These are phyloP conservation scores for Darevskia nairensis DNA, from an alignment of 2,797 vertebrate species.

Conservation along the genomic window DNA sequence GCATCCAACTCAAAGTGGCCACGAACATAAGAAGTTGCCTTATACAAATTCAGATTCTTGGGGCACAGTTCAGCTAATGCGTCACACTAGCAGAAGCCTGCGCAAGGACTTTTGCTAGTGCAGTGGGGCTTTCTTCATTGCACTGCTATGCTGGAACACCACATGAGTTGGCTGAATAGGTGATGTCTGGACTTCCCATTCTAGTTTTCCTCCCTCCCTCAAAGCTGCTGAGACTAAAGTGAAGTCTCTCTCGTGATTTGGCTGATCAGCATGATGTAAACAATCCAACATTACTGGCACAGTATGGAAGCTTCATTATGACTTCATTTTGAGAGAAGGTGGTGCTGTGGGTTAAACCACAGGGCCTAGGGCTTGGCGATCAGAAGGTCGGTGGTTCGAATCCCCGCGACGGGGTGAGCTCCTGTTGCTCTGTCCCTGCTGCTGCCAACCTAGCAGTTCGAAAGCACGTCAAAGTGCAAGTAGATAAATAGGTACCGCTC, in stretches of 20 bases:
- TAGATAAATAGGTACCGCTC: too few species aligned
- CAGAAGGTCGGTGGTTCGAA: too few species aligned
- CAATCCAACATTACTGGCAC: not conserved
- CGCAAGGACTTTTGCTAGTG: too few species aligned
- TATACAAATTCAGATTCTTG: not conserved
- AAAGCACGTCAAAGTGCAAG: too few species aligned
- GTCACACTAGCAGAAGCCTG: too few species aligned
- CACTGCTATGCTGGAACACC: not conserved
- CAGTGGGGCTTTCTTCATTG: not conserved
- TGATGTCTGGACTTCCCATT: not conserved
- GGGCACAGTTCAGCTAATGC: too few species aligned
- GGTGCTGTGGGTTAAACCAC: too few species aligned
- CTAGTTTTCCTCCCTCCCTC: not conserved
- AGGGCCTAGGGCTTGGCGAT: too few species aligned
- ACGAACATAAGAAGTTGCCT: not conserved
- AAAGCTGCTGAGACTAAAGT: not conserved
- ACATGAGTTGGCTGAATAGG: not conserved
- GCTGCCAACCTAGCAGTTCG: too few species aligned
- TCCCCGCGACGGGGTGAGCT: too few species aligned
- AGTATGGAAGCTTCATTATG: not conserved
- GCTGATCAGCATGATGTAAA: not conserved
- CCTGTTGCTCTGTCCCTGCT: too few species aligned
- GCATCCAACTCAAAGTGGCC: too few species aligned
- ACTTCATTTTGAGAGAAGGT: not conserved
- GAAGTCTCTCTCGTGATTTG: not conserved